Base-by-base conservation (phyloP, 2,113 vertebrate species). In the Channa argus region DNA sequence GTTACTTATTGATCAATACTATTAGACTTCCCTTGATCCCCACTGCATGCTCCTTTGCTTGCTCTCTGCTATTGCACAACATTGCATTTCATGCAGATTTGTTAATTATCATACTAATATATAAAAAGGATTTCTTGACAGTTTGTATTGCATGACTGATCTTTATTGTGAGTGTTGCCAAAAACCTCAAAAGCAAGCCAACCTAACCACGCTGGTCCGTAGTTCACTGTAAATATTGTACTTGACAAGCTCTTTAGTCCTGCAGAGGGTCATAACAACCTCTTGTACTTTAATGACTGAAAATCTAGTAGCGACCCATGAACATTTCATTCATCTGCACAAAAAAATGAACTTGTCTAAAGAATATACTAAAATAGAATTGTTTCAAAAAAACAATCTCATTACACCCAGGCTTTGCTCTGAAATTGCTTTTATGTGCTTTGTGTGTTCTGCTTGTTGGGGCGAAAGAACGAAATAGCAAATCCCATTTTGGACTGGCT, bases 1-100 rank as follows among this genome's bases (percentile, higher is more conserved):
- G 50, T 85, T 79, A 65, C 53, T 70, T 77, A 88, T 85, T 77
- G 84, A 88, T 71, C 79, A 76, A 79, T 76, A 55, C 38, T 50
- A 71, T 53, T 70, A 46, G 13, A 44, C 73, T 68, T 71, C 14
- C 5, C 49, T 62, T 63, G 61, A 71, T 39, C 63, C 12, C 14
- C 5, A 6, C 2, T 39, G 55, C 50, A 39, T 52, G 43, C 62
- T 11, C 6, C 9, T 65, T 41, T 37, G 34, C n/a, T 43, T 33
- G 54, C 58, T 39, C 14, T 43, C 13, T 56, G 52, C 55, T 24
- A 24, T 24, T 24, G 11, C 33, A 67, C 43, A 36, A 39, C 58
- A 71, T 39, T 59, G 52, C 50, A 44, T 0, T 0, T 15, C 6
- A 45, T 39, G 41, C 68, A 61, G 36, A 60, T 74, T 12, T 63